Conservation (phyloP, 1,140 invertebrate genomes). For the Triops cancriformis region DNA sequence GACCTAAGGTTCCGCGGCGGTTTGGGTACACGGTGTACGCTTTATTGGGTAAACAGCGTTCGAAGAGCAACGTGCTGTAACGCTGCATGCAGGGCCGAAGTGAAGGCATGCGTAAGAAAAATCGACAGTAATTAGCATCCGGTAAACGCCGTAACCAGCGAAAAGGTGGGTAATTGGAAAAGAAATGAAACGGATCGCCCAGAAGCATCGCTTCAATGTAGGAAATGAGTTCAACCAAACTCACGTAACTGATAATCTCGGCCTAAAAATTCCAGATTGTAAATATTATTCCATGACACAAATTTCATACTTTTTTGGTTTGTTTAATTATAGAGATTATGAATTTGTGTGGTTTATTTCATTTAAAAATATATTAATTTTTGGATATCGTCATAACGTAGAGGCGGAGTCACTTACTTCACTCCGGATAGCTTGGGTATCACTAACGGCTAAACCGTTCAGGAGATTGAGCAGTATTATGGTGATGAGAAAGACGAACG, state of each 20-base stretch:
- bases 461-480: slow-evolving; percentile 70
- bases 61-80: slow-evolving; percentile 23
- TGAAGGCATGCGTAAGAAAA: slow-evolving; percentile 15
- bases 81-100: slow-evolving; percentile 12
- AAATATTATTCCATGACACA: too few relatives aligned
- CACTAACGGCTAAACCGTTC: slow-evolving; percentile 70
- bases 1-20: neutral
- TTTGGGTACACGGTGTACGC: slow-evolving; percentile 20
- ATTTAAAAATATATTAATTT: too few relatives aligned
- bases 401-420: slow-evolving; percentile 30
- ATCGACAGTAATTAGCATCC: slow-evolving; percentile 14
- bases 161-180: slow-evolving; percentile 22
- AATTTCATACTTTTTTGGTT: too few relatives aligned
- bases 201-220: slow-evolving; percentile 62
- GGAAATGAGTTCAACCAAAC: slow-evolving; percentile 55
- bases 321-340: too few relatives aligned
- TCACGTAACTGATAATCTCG: slow-evolving; percentile 61
- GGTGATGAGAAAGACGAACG: slow-evolving; percentile 68
- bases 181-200: slow-evolving; percentile 35
- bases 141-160: slow-evolving; percentile 17
- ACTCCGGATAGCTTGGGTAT: slow-evolving; percentile 61
- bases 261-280: slow-evolving; percentile 46
- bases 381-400: too few relatives aligned
- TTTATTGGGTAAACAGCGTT: slow-evolving; percentile 24
- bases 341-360: too few relatives aligned